Evolutionary conservation across 2,113 vertebrate genomes (phyloP).

Genomic region (Plecturocebus donacophilus): DNA sequence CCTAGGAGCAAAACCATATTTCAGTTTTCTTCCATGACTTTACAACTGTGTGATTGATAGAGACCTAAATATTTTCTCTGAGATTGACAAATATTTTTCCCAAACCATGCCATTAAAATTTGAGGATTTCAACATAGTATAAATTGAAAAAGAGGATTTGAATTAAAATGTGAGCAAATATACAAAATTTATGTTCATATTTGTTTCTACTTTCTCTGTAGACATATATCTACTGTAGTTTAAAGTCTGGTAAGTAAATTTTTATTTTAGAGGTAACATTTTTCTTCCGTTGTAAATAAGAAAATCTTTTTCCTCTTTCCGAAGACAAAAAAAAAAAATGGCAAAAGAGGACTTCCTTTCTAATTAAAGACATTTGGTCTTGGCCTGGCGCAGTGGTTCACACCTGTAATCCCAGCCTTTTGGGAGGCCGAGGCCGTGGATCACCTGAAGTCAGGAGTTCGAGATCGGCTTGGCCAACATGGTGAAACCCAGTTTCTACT

Average conservation of each 20-base stretch:
- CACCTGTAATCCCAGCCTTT: too few species aligned
- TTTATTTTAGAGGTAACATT: conserved; percentile 64
- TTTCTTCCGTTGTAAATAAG: conserved; percentile 49
- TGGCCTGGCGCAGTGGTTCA: too few species aligned
- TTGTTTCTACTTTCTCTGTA: background rate
- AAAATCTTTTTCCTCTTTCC: conserved; percentile 43
- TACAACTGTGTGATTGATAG: background rate
- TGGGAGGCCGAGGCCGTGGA: too few species aligned
- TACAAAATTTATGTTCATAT: conserved; percentile 16
- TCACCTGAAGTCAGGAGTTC: too few species aligned
- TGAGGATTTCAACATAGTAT: conserved; percentile 59
- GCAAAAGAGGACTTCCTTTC: background rate
- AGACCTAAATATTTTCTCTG: conserved; percentile 46
- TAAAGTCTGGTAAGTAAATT: conserved; percentile 56
- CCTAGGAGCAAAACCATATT: conserved; percentile 41
- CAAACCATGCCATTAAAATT: conserved; percentile 38
- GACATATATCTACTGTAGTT: background rate
- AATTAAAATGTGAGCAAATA: conserved; percentile 53
- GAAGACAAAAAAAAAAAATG: background rate
- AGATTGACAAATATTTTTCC: conserved; percentile 60
- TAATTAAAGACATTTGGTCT: background rate
- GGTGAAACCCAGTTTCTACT: too few species aligned
- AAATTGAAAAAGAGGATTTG: background rate
- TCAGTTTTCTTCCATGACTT: conserved; percentile 53
- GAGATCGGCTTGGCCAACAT: too few species aligned